Base-by-base conservation (phyloP, 2,113 vertebrate genomes). In the Campylomormyrus tamandua region DNA sequence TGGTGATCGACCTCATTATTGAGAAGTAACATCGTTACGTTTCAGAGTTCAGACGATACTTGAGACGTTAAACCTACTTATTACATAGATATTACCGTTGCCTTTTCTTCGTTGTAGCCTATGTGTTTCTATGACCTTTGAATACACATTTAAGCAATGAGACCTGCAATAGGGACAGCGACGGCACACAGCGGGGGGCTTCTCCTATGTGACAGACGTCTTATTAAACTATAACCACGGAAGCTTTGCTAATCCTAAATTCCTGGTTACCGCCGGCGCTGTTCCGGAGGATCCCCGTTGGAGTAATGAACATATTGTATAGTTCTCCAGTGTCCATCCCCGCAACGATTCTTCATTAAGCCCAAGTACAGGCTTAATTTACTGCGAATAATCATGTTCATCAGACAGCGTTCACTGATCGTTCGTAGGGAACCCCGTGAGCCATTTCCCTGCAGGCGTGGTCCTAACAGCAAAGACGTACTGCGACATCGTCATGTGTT, bases 171-270 rank as follows among this genome's bases (percentile, higher is more conserved):
- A 87, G 13, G 48, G n/a, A 21, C n/a, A 87, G n/a, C n/a, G n/a
- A 87, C 15, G 2, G 10, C 45, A 35, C 85, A 17, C 27, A 87
- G 27, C 27, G 4, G 11, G n/a, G 85, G n/a, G 5, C 17, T 19
- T 56, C 49, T 15, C 31, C 84, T 19, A 35, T 39, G 27, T 56
- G 31, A 31, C 27, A 53, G 31, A 21, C n/a, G 49, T 86, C 24
- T 87, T 39, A 53, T 87, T 87, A 87, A 87, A 17, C 49, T 52
- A 56, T 52, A 56, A 53, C 50, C 85, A 53, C 3, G 13, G 48
- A 87, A 53, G n/a, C 85, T 49, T 87, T 53, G 24, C 85, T 87
- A 53, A 53, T 87, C 85, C n/a, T 39, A 87, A 86, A n/a, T 31
- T 27, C 84, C 46, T 15, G 19, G 48, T 56, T 53, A 56, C 85